Evolutionary conservation across 1,140 invertebrate species (phyloP).

Genomic region (Zaprionus ghesquierei): DNA sequence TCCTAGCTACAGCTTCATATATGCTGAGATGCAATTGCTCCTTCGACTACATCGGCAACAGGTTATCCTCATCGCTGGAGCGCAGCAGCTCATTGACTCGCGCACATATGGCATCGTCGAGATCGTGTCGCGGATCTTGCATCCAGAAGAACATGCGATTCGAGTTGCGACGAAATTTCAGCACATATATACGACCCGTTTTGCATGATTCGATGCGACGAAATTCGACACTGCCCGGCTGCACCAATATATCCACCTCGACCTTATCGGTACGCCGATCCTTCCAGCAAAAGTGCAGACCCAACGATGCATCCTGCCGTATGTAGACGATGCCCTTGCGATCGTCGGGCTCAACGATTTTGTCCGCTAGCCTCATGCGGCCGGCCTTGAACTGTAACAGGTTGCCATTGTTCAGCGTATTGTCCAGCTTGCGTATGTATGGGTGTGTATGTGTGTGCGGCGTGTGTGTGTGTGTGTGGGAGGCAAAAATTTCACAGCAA

Average conservation of each 20-base stretch:
- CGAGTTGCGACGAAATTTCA: constrained; percentile 96
- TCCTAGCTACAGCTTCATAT: not conserved
- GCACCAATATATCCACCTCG: constrained; percentile 95
- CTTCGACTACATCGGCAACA: not conserved
- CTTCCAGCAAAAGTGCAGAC: constrained; percentile 99
- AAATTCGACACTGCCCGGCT: constrained; percentile 98
- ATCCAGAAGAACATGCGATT: constrained; percentile 98
- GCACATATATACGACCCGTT: constrained; percentile 96
- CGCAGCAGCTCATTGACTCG: constrained; percentile 93
- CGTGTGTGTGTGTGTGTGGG: not conserved
- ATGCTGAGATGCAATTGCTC: fast-evolving
- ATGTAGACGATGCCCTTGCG: constrained; percentile 96
- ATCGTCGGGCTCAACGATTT: constrained; percentile 96
- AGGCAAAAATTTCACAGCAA: not conserved
- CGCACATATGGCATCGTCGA: constrained; percentile 95
- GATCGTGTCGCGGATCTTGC: constrained; percentile 97
- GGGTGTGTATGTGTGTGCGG: not conserved
- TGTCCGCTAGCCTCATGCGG: constrained; percentile 96
- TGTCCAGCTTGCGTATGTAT: not conserved
- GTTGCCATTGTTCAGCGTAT: not conserved
- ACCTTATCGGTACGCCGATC: constrained; percentile 88
- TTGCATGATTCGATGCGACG: constrained; percentile 96
- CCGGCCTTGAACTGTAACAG: constrained; percentile 97
- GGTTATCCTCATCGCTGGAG: constrained; percentile 19
- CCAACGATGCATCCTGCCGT: constrained; percentile 94